Evolutionary conservation across 2,113 vertebrate genomes (phyloP), one percentile per base, ranked within the genome.

Genomic region (Tetrax tetrax): DNA sequence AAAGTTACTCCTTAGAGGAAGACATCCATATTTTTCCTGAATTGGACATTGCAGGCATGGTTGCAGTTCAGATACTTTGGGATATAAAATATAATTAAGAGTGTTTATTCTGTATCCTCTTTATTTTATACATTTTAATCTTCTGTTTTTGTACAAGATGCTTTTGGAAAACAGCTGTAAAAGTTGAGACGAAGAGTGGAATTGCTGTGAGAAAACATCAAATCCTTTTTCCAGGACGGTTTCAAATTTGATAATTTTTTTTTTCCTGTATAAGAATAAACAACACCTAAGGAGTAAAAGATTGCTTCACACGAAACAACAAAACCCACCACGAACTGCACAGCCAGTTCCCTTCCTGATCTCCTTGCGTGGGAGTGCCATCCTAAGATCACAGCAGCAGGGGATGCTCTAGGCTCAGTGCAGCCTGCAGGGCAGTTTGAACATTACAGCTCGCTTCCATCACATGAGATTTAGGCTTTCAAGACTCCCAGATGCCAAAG

Each of bases 351-450:
- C 37, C 22, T 22, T 31, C 25, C 54, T 29, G 33, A 64, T 25
- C 48, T 77, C 31, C 83, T 33, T 16, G 16, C 1, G 56, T 48
- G 45, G 69, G 41, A 57, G 27, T 96, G 96, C 89, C 95, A 88
- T 95, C 96, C 59, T 3, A 6, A 75, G 75, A 24, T 4, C 11
- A 14, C 64, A 84, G 91, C 96, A 97, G 96, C 82, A 97, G 97
- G 93, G 96, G 94, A 95, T 93, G 96, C 97, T 97, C 79, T 93
- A 90, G 75, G 92, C 90, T 94, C 87, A 96, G 56, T 21, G 76
- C 88, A 92, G 94, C 60, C 66, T 54, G 37, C 65, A 84, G 77
- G 75, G 51, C 43, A 86, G 50, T 27, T 9, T 24, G 59, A 83
- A 47, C 47, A 1, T 23, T 12, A 10, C 24, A 17, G 24, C 79